Evolutionary conservation across 2,797 vertebrate species (phyloP).

Genomic region (Tangara arthus): DNA sequence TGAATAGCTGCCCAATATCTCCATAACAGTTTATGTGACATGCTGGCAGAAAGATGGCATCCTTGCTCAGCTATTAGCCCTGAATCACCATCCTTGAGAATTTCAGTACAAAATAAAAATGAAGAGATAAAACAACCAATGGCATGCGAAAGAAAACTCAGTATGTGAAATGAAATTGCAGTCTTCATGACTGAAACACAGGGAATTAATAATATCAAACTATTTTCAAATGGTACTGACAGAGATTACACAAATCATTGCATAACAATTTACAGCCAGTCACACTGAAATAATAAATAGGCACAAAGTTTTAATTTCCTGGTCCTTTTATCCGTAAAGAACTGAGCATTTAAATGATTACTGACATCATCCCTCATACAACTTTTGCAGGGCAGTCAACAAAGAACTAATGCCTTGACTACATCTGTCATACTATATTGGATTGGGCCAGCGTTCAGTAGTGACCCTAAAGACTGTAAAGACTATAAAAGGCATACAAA

Average conservation of each 20-base stretch:
- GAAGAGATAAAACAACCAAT: not conserved
- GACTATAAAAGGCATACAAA: not conserved
- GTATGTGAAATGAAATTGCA: not conserved
- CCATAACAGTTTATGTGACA: not conserved
- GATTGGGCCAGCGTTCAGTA: not conserved
- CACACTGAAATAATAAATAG: not conserved
- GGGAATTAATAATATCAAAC: not conserved
- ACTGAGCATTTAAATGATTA: not conserved
- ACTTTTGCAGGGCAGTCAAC: not conserved
- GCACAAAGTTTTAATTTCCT: not conserved
- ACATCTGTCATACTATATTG: not conserved
- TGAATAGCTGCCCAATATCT: not conserved
- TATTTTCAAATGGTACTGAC: not conserved
- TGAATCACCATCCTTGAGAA: not conserved
- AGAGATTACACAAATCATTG: not conserved
- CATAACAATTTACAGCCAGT: not conserved
- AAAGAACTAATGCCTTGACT: not conserved
- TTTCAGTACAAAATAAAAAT: not conserved
- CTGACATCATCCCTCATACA: not conserved
- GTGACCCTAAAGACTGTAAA: not conserved
- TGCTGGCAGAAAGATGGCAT: conserved; percentile 46
- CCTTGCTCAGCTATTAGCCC: not conserved
- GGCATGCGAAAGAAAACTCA: not conserved
- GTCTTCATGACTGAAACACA: not conserved
- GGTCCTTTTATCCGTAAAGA: not conserved